Evolutionary conservation across 1,140 invertebrate species (phyloP), one percentile per base, ranked within the genome.

Genomic region (Teleopsis dalmanni): DNA sequence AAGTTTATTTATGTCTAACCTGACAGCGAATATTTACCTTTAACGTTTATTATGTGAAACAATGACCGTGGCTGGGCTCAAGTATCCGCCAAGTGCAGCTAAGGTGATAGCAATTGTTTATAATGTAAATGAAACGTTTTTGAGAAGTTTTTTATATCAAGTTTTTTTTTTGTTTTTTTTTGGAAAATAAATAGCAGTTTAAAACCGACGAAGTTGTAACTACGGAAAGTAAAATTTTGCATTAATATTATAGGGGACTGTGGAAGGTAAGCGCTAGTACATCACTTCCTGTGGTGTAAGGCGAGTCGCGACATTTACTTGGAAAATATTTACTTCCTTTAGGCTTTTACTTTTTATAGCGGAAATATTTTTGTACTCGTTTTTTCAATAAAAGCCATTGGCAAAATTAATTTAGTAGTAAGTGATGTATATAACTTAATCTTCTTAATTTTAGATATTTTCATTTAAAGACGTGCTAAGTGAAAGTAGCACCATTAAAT

Each of bases 301-400:
- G 13, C 27, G 13, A 8, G 7, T 29, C 27, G 27, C 27, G 27
- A 29, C 27, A 29, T 29, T 29, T 29, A 29, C 27, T 29, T 29
- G 7, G 27, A 29, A 29, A 29, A 29, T 8, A 35, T 59, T 52
- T 55, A 53, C 55, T 65, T 65, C 59, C 62, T 58, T 50, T 62
- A 53, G 62, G 62, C 62, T 56, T 65, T 57, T 36, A 49, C 50
- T 65, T 65, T 62, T 48, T 48, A 38, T 33, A 10, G 7, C 60
- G 63, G 25, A 35, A n/a, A 13, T 7, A 6, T 9, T 18, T 14
- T 8, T 7, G 8, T 9, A 36, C 7, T 14, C 7, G 8, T 8
- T 36, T 7, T 6, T 16, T 36, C 14, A 36, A 36, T 8, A 7
- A 9, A 8, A 16, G 8, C 7, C 8, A 9, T 36, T 18, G 8